These are phyloP conservation scores for Salvelinus namaycush DNA, from an alignment of 2,113 vertebrate species.

Conservation along the genomic window DNA sequence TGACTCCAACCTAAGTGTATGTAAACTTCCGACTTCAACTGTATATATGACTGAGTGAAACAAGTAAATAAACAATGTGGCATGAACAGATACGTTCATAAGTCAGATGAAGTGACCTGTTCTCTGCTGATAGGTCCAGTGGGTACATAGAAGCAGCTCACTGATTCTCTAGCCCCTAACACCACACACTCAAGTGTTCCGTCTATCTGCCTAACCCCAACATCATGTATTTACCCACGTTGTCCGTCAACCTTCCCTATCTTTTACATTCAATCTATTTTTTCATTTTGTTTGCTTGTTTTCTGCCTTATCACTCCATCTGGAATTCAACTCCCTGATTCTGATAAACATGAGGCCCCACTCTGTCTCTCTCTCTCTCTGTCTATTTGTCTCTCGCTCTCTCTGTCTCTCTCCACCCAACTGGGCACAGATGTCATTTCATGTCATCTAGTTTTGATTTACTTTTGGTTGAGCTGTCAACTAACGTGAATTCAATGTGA, in stretches of 20 bases:
- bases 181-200: slow-evolving; percentile 1
- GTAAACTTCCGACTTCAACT: too few relatives aligned
- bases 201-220: slow-evolving; percentile 1
- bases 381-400: background rate
- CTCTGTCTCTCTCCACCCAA: slow-evolving; percentile 12
- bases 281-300: slow-evolving; percentile 75
- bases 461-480: slow-evolving; percentile 73
- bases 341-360: slow-evolving; percentile 69
- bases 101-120: background rate
- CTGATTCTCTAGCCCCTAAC: slow-evolving; percentile 4
- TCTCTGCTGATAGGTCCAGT: slow-evolving; percentile 3
- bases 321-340: slow-evolving; percentile 68
- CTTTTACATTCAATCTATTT: slow-evolving; percentile 62
- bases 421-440: too few relatives aligned
- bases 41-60: too few relatives aligned
- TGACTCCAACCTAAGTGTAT: too few relatives aligned
- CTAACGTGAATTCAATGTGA: slow-evolving; percentile 32
- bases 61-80: too few relatives aligned
- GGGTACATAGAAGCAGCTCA: slow-evolving; percentile 15
- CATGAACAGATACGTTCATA: too few relatives aligned
- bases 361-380: slow-evolving; percentile 47
- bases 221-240: background rate
- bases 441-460: slow-evolving; percentile 67
- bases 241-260: slow-evolving; percentile 62
- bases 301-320: slow-evolving; percentile 71